A percentile compares a stretch with the other conserved stretches of the same genome.
These are phyloP conservation scores for Hofmannophila pseudospretella DNA, from an alignment of 2,888 invertebrate species.

Conservation along the genomic window DNA sequence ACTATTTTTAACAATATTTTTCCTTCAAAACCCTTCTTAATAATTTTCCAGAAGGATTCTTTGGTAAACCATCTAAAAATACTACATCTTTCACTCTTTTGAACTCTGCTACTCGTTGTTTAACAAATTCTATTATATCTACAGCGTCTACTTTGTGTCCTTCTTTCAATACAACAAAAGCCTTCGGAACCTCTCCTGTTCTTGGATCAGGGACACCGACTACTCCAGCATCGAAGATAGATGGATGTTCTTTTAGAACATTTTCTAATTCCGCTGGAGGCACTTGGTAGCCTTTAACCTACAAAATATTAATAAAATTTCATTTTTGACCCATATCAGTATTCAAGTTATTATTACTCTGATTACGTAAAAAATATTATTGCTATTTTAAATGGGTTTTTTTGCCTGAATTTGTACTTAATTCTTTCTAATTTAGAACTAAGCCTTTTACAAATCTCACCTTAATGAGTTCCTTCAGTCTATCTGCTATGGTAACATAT, in stretches of 20 bases:
- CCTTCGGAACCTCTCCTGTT: constrained; percentile 84
- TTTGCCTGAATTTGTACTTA: too few species aligned
- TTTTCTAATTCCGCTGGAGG: constrained; percentile 90
- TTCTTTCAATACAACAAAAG: constrained; percentile 78
- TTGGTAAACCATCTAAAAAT: constrained; percentile 80
- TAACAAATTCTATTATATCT: constrained; percentile 77
- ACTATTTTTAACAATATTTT: constrained; percentile 7
- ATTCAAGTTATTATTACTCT: too few species aligned
- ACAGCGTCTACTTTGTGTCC: constrained; percentile 51
- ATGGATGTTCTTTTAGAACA: constrained; percentile 80
- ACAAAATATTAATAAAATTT: too few species aligned
- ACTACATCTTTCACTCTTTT: constrained; percentile 81
- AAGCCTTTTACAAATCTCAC: too few species aligned
- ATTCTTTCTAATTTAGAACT: too few species aligned
- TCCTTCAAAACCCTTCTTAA: constrained; percentile 74
- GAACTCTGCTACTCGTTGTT: constrained; percentile 81
- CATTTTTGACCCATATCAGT: too few species aligned
- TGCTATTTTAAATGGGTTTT: too few species aligned
- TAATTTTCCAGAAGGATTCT: constrained; percentile 84
- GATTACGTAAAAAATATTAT: too few species aligned
- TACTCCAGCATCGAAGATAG: constrained; percentile 85
- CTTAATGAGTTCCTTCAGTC: constrained; percentile 89
- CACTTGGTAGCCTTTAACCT: constrained; percentile 81
- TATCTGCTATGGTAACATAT: constrained; percentile 81
- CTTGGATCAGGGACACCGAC: constrained; percentile 81